Evolutionary conservation across 2,888 invertebrate genomes (phyloP).

Genomic region (Choristoneura rosaceana): DNA sequence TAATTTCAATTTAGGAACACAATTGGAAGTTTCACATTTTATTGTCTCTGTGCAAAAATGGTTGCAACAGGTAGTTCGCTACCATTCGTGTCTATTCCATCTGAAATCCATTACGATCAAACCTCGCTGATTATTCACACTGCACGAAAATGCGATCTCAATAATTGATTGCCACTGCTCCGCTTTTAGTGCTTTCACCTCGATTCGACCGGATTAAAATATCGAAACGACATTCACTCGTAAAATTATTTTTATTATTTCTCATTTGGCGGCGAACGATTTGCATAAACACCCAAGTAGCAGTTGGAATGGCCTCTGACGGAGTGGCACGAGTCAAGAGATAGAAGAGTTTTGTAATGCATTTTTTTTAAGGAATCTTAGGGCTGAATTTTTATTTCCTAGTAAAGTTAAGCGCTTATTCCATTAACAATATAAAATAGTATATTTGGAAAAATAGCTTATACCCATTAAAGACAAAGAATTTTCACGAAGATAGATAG

Average conservation of each 20-base stretch:
- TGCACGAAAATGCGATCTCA: slow-evolving; percentile 47
- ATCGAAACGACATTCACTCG: slow-evolving; percentile 59
- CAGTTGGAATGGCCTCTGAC: slow-evolving; percentile 54
- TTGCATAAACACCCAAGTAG: slow-evolving; percentile 79
- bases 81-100: slow-evolving; percentile 30
- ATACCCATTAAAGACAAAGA: too few species aligned
- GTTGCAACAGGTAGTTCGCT: slow-evolving; percentile 15
- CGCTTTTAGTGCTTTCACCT: slow-evolving; percentile 62
- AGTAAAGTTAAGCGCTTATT: neutral
- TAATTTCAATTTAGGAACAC: too few species aligned
- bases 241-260: slow-evolving; percentile 61
- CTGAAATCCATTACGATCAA: slow-evolving; percentile 24
- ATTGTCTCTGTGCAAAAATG: neutral
- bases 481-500: too few species aligned
- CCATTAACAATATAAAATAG: too few species aligned
- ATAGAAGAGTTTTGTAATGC: neutral
- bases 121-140: slow-evolving; percentile 38
- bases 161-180: slow-evolving; percentile 55
- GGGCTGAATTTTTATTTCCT: neutral
- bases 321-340: slow-evolving; percentile 6
- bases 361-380: neutral
- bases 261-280: slow-evolving; percentile 64
- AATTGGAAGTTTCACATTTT: neutral
- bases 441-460: too few species aligned
- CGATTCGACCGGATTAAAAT: slow-evolving; percentile 60